Base-by-base conservation (phyloP, 1,140 invertebrate species). In the Xylocopa sonorina region DNA sequence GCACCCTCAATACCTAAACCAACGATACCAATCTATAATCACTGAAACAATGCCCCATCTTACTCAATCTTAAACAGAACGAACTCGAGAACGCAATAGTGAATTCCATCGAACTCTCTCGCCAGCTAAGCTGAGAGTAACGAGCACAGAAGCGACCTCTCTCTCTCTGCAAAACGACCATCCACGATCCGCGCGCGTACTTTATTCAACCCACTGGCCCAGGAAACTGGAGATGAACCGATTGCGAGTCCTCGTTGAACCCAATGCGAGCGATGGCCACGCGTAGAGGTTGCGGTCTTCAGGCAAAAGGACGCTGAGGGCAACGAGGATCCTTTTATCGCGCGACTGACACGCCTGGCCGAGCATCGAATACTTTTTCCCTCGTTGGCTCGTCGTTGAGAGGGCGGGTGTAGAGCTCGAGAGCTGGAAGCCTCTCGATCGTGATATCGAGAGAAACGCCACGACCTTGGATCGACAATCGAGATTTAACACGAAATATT, bases 271-370 rank as follows among this genome's bases (percentile, higher is more conserved):
- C 12, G 32, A 38, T 0, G 58, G 32, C 34, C n/a, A n/a, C n/a
- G 38, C 38, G 7, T 21, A 27, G 34, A 41, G 32, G 21, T 21
- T n/a, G 32, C 7, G 58, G 58, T 27, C 51, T 53, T 27, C n/a
- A 1, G n/a, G 1, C 7, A 27, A 16, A 16, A 27, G n/a, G 51
- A 27, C 14, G 4, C 50, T 21, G 18, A 12, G 50, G 50, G 18
- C 58, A 60, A 60, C 32, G 58, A 38, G 58, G 18, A 60, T 60
- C 34, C 58, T 60, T 60, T 60, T 60, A 60, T 60, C 58, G 58
- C 58, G 34, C 7, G 58, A 3, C 34, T 21, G 6, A n/a, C 34
- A 41, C 34, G 18, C 58, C n/a, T 41, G 12, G 32, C 6, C 9
- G 58, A 60, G 32, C 58, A 60, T 60, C 58, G 58, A 41, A 60